Base-by-base conservation (phyloP, 2,888 invertebrate species). In the Caenorhabditis sulstoni region DNA sequence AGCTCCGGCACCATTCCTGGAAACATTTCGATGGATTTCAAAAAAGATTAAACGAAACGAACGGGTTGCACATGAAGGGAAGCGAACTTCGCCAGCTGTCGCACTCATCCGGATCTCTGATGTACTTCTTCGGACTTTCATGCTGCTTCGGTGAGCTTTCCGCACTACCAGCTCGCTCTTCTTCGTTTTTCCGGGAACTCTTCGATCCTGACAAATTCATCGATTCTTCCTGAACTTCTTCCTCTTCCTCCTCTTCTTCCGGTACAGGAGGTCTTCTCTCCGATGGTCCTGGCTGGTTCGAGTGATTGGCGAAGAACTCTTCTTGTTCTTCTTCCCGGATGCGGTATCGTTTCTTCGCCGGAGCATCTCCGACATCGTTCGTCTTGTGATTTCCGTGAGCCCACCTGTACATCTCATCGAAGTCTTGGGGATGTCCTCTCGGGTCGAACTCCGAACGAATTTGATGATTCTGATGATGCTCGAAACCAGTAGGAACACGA, bases 41-140 rank as follows among this genome's bases (percentile, higher is more conserved):
- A 29, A 29, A 7, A 3, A 29, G 29, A 29, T 29, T 29, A 29
- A 29, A 29, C 0, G n/a, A 7, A 2, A 64, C 74, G 22, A 16
- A 74, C 74, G 59, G 53, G 14, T 52, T 16, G 47, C 66, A 22
- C 66, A 74, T 59, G 52, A 64, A 74, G 1, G 18, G 16, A 8
- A 65, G 12, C 0, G 66, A 29, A 12, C 58, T 53, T 39, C 20
- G 39, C 74, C 74, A 74, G 16, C 66, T 57, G 35, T 53, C 66
- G 50, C 50, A 57, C 0, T 67, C 62, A 49, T 75, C 75, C n/a
- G 61, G 49, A 52, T 74, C 74, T 3, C 23, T 41, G 1, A 62
- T 14, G 52, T 67, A 75, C 22, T 47, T 29, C 29, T 29, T 3
- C 29, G 29, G 29, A 29, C n/a, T n/a, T n/a, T n/a, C n/a, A n/a